These are phyloP conservation scores for Todiramphus saurophagus DNA, from an alignment of 2,113 vertebrate species.

Conservation along the genomic window DNA sequence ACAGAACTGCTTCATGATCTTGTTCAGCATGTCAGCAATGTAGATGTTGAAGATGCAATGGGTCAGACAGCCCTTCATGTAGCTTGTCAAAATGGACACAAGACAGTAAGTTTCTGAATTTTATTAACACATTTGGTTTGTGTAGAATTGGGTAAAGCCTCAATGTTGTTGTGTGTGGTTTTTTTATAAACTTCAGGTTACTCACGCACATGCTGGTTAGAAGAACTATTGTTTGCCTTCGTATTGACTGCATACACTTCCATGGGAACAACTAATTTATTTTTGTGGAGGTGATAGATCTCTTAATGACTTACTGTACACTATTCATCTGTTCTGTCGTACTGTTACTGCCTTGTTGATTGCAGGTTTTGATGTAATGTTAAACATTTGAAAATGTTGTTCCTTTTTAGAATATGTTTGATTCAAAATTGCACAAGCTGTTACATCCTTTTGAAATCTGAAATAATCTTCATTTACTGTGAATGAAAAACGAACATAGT, in stretches of 20 bases:
- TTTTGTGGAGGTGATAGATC: not conserved
- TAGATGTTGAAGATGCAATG: constrained; percentile 98
- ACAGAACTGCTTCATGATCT: constrained; percentile 96
- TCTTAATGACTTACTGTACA: not conserved
- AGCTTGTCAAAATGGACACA: constrained; percentile 98
- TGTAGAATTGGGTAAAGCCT: not conserved
- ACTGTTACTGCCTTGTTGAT: not conserved
- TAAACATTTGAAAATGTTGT: not conserved
- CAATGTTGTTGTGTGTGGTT: not conserved
- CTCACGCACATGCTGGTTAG: not conserved
- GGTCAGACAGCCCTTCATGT: constrained; percentile 97
- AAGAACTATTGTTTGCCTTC: not conserved
- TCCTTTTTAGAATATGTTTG: not conserved
- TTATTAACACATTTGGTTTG: not conserved
- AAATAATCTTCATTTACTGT: not conserved
- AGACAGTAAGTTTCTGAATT: constrained; percentile 80
- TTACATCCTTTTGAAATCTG: not conserved
- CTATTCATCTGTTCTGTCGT: not conserved
- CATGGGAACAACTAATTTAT: not conserved
- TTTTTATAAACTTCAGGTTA: not conserved
- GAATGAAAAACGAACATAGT: not conserved
- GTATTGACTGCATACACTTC: not conserved
- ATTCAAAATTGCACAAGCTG: not conserved
- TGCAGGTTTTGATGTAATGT: not conserved
- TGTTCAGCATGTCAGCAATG: constrained; percentile 94